These are phyloP conservation scores for Proales similis DNA, from an alignment of 1,140 invertebrate genomes.

Conservation along the genomic window DNA sequence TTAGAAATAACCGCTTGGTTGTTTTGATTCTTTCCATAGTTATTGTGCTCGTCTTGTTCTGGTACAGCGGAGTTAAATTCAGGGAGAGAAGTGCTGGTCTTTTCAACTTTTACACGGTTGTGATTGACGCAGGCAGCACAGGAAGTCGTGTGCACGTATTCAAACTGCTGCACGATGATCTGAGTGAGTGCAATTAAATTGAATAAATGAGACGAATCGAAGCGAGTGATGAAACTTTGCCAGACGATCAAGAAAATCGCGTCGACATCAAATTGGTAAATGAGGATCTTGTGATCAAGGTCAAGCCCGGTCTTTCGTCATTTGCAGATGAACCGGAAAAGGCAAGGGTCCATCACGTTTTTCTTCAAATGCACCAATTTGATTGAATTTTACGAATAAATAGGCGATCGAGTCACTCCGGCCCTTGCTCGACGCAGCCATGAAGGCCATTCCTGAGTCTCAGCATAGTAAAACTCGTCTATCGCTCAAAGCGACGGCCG, in stretches of 20 bases:
- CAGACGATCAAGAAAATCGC: conserved; percentile 2
- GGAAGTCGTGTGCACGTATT: conserved; percentile 79
- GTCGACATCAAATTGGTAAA: conserved; percentile 31
- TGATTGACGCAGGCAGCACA: conserved; percentile 91
- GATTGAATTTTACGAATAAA: neutral
- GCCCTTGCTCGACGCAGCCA: conserved; percentile 67
- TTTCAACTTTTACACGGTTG: conserved; percentile 77
- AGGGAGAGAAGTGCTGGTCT: too few relatives aligned
- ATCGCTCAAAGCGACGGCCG: conserved; percentile 72
- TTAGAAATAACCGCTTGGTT: too few relatives aligned
- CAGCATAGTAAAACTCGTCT: conserved; percentile 68
- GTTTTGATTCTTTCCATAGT: too few relatives aligned
- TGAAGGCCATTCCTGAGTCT: conserved; percentile 64
- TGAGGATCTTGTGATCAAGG: conserved; percentile 44
- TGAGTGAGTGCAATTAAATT: neutral
- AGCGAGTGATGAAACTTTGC: too few relatives aligned
- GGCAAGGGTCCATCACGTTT: conserved; percentile 48
- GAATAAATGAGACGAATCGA: too few relatives aligned
- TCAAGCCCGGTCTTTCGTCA: conserved; percentile 65
- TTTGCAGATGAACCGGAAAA: conserved; percentile 70
- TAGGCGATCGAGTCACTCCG: conserved; percentile 67
- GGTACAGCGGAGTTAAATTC: too few relatives aligned
- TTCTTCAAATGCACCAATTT: conserved; percentile 17
- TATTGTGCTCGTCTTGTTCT: too few relatives aligned
- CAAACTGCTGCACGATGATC: conserved; percentile 15